These are phyloP conservation scores for Portevinia maculata DNA, from an alignment of 2,888 invertebrate species.

Conservation along the genomic window DNA sequence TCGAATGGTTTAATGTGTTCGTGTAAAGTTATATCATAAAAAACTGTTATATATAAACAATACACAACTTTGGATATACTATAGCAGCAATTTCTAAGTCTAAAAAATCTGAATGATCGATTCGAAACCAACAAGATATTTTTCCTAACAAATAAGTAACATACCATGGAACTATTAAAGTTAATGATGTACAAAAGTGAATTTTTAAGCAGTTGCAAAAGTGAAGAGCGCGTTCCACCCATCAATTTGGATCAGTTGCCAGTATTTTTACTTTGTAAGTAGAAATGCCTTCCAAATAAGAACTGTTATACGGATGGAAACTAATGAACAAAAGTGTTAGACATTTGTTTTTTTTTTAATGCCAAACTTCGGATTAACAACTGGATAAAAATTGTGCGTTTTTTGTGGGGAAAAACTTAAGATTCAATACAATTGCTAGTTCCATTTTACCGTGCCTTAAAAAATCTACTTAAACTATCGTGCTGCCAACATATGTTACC, in stretches of 20 bases:
- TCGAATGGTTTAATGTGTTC: conserved; percentile 16
- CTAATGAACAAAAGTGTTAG: background rate
- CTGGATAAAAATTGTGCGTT: too few species aligned
- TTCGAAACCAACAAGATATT: conserved; percentile 20
- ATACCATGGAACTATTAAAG: conserved; percentile 82
- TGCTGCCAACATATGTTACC: too few species aligned
- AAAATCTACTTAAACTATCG: too few species aligned
- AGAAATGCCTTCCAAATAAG: conserved; percentile 1
- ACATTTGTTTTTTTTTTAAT: conserved; percentile 1
- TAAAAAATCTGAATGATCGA: conserved; percentile 11
- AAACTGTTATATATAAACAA: too few species aligned
- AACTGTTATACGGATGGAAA: background rate
- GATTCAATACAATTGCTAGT: too few species aligned
- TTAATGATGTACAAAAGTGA: conserved; percentile 83
- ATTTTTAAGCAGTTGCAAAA: conserved; percentile 82
- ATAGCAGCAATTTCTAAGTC: background rate
- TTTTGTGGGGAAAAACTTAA: too few species aligned
- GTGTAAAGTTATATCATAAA: background rate
- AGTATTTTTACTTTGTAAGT: conserved; percentile 89
- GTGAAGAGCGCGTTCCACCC: conserved; percentile 88
- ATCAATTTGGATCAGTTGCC: conserved; percentile 89
- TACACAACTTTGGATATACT: conserved; percentile 11
- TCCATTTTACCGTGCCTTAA: too few species aligned
- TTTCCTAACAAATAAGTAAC: background rate
- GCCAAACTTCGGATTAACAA: too few species aligned